Conservation (phyloP, 2,797 vertebrate genomes). For the Apogon hyalosoma region DNA sequence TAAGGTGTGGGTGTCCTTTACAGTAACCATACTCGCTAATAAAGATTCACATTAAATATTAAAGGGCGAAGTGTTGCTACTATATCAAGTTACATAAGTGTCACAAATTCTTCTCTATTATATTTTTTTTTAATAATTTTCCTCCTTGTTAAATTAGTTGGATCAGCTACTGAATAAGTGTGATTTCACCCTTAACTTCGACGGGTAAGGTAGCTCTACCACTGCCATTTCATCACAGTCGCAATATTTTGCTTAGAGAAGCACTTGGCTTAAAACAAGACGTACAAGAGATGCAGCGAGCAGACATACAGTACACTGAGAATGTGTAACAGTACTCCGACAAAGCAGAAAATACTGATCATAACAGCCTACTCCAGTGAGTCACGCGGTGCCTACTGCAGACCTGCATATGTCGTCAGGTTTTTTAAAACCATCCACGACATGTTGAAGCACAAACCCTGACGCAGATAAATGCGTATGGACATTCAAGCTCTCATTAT, state of each 20-base stretch:
- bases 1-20: not conserved
- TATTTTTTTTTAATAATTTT: not conserved
- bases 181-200: not conserved
- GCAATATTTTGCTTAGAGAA: not conserved
- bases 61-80: too few relatives aligned
- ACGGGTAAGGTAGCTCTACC: not conserved
- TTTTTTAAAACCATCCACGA: slow-evolving; percentile 26
- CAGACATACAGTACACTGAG: not conserved
- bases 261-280: not conserved
- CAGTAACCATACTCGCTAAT: too few relatives aligned
- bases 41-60: too few relatives aligned
- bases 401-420: slow-evolving; percentile 36
- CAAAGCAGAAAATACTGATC: slow-evolving; percentile 38
- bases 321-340: slow-evolving; percentile 9
- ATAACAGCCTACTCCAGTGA: slow-evolving; percentile 43
- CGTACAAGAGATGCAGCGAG: not conserved
- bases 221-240: slow-evolving; percentile 11
- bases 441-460: slow-evolving; percentile 1
- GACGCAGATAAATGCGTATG: slow-evolving; percentile 37
- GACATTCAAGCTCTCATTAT: slow-evolving; percentile 42
- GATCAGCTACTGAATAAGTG: slow-evolving; percentile 6
- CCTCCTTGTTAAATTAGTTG: slow-evolving; percentile 4
- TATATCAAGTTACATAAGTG: too few relatives aligned
- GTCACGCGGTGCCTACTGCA: slow-evolving; percentile 38
- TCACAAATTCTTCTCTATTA: too few relatives aligned